A percentile compares a stretch with the other conserved stretches of the same genome.
Evolutionary conservation across 2,113 vertebrate genomes (phyloP).

Genomic region (Brachypteracias leptosomus): DNA sequence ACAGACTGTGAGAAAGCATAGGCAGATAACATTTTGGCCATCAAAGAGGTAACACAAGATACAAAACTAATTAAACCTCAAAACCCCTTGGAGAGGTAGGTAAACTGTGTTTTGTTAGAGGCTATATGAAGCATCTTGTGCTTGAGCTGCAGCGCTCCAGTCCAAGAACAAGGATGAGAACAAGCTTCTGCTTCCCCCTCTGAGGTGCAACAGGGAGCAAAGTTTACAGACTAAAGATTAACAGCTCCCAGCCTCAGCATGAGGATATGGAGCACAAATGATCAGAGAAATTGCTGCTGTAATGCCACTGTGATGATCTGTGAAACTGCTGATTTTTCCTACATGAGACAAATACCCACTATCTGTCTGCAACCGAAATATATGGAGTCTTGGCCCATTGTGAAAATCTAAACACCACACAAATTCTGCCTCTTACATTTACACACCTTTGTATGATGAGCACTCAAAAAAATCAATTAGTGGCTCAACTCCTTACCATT

Average conservation of each 20-base stretch:
- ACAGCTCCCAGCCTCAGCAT: neutral
- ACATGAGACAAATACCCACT: accelerated
- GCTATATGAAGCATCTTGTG: neutral
- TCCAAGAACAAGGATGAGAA: neutral
- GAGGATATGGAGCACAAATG: neutral
- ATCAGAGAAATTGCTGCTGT: neutral
- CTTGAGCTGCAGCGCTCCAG: neutral
- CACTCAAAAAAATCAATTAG: neutral
- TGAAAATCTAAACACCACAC: neutral
- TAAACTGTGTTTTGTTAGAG: neutral
- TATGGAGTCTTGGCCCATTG: neutral
- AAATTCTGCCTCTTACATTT: neutral
- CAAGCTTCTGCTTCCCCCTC: neutral
- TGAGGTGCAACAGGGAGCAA: neutral
- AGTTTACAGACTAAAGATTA: neutral
- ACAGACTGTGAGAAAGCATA: constrained; percentile 19
- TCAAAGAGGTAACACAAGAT: neutral
- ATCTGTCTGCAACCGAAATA: neutral
- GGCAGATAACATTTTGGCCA: constrained; percentile 28
- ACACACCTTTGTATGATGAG: neutral
- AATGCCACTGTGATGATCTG: neutral
- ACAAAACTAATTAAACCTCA: constrained; percentile 10
- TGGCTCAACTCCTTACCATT: neutral
- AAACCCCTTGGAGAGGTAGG: neutral
- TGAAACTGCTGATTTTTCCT: neutral